A percentile compares a stretch with the other conserved stretches of the same genome.
phyloP scores from a whole-genome alignment of 2,888 invertebrate genomes.

The Seira ritae region DNA sequence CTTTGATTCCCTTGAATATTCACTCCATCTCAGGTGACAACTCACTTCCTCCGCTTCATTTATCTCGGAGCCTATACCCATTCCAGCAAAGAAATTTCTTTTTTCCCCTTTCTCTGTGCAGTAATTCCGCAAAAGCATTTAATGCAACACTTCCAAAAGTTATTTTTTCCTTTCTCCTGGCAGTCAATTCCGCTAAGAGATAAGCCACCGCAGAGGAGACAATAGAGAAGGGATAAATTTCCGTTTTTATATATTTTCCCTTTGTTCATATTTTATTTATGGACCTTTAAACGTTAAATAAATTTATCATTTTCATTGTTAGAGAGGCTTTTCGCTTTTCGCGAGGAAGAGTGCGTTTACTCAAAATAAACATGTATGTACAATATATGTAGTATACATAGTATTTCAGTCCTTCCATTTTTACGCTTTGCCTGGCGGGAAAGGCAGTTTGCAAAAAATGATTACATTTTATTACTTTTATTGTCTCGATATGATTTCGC shows the following conservation, averaged over 20 bases:
- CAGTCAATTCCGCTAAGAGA: neutral
- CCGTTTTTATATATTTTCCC: neutral
- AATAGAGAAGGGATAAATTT: neutral
- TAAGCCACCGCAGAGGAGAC: neutral
- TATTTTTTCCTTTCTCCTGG: slow-evolving; percentile 11
- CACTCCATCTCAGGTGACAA: slow-evolving; percentile 73
- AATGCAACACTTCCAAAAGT: slow-evolving; percentile 40
- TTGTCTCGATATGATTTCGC: neutral
- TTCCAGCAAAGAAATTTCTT: slow-evolving; percentile 13
- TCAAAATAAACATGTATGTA: too few species aligned
- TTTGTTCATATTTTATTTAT: slow-evolving; percentile 1
- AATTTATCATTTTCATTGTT: slow-evolving; percentile 2
- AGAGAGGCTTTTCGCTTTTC: too few species aligned
- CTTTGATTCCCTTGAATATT: slow-evolving; percentile 70
- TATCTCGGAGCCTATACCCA: slow-evolving; percentile 61
- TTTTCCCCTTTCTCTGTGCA: slow-evolving; percentile 5
- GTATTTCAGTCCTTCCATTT: too few species aligned
- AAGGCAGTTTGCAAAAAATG: neutral
- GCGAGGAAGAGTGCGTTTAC: too few species aligned
- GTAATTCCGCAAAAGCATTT: neutral
- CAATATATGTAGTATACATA: too few species aligned
- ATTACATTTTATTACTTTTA: slow-evolving; percentile 11
- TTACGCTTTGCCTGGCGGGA: neutral
- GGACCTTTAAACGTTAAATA: neutral
- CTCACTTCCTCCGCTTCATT: slow-evolving; percentile 68